Evolutionary conservation across 2,888 invertebrate genomes (phyloP).

Genomic region (Cataglyphis cursor): DNA sequence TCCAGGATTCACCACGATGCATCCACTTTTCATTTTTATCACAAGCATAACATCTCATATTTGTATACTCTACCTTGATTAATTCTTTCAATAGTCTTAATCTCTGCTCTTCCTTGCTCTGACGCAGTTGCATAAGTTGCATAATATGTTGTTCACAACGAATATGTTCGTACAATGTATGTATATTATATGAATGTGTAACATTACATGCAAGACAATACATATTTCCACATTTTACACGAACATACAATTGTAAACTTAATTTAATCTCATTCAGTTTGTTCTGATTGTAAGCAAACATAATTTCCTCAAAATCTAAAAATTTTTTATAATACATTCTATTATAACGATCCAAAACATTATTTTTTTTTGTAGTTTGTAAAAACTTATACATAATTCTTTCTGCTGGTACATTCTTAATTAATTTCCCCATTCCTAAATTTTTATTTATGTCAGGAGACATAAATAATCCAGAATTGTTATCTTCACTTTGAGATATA

Average conservation of each 20-base stretch:
- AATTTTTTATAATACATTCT: neutral
- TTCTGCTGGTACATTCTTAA: neutral
- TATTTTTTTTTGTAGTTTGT: neutral
- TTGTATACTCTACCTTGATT: neutral
- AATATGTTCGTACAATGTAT: slow-evolving; percentile 54
- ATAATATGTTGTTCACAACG: neutral
- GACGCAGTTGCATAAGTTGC: neutral
- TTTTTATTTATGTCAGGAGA: neutral
- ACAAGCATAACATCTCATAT: slow-evolving; percentile 47
- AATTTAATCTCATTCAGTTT: slow-evolving; percentile 26
- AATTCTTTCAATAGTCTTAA: neutral
- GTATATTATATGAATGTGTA: neutral
- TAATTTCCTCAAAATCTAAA: slow-evolving; percentile 10
- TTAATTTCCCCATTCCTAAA: neutral
- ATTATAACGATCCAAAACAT: neutral
- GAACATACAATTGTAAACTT: slow-evolving; percentile 25
- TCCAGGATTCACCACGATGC: neutral
- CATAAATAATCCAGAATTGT: neutral
- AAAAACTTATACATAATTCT: neutral
- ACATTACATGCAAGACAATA: slow-evolving; percentile 53
- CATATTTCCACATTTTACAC: neutral
- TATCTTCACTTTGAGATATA: neutral
- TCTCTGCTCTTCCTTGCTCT: neutral
- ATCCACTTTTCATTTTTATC: neutral
- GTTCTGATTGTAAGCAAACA: neutral